phyloP scores from a whole-genome alignment of 2,888 invertebrate genomes.

The Melinaea menophilus region DNA sequence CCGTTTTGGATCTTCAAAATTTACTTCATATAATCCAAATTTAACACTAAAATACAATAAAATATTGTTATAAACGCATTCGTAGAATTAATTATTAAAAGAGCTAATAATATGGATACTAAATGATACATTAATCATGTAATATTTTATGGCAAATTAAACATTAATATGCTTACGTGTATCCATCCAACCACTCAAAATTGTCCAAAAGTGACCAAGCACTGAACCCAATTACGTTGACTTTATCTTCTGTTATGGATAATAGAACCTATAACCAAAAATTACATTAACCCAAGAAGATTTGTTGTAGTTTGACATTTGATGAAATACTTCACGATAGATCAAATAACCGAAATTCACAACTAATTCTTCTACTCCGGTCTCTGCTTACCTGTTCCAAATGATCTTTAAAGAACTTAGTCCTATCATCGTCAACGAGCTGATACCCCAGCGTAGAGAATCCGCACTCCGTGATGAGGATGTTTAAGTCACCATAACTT shows the following conservation, averaged over 20 bases:
- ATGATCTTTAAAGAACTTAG: constrained; percentile 38
- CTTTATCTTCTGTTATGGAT: constrained; percentile 63
- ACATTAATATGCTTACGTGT: constrained; percentile 63
- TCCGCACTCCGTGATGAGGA: constrained; percentile 73
- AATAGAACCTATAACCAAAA: constrained; percentile 36
- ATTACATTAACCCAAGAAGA: no score
- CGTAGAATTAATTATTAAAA: no score
- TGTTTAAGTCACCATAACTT: constrained; percentile 54
- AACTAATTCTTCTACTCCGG: no score
- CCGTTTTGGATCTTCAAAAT: constrained; percentile 32
- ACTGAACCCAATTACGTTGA: constrained; percentile 80
- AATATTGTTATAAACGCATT: neutral
- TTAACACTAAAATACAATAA: constrained; percentile 31
- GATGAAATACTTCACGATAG: no score
- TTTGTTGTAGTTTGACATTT: no score
- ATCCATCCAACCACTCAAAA: constrained; percentile 85
- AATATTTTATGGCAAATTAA: no score
- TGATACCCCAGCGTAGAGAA: constrained; percentile 38
- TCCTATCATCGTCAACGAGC: constrained; percentile 44
- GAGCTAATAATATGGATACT: no score
- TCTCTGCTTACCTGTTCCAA: constrained; percentile 44
- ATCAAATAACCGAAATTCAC: no score
- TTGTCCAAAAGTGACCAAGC: constrained; percentile 87
- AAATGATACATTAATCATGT: no score
- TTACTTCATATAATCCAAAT: constrained; percentile 40